Base-by-base conservation (phyloP, 2,797 vertebrate genomes). In the Otolemur crassicaudatus region DNA sequence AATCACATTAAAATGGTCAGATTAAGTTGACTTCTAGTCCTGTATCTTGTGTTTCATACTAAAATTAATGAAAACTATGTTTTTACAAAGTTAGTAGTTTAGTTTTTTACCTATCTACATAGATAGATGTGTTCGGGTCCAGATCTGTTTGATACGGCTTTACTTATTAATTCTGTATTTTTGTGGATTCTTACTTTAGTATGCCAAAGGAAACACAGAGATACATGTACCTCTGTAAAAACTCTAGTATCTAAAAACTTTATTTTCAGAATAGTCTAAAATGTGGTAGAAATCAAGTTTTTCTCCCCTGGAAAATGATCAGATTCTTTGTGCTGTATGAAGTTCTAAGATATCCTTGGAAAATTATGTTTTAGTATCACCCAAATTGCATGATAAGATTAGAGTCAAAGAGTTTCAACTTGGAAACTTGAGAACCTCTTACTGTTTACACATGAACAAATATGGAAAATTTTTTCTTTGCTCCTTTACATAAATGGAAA, bases 161-260 rank as follows among this genome's bases (percentile, higher is more conserved):
- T 87, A 8, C 73, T 95, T 95, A 80, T 96, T 95, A 80, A 61
- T 79, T 58, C 56, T 95, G 40, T 90, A 49, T 86, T 96, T 89
- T 89, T 79, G 29, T 61, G 84, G 63, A 84, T 43, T 80, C 40
- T 89, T 75, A 37, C 27, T 12, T 37, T 84, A 81, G 61, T 72
- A n/a, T 91, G 37, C 34, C 92, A 61, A 79, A 90, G 25, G 91
- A 85, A 7, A 34, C 16, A 43, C 0, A 80, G 83, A 90, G 79
- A 73, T 31, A 85, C n/a, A 61, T 34, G 34, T 94, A 11, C 17
- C 43, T 95, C 87, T 81, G 49, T 83, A 34, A 87, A 95, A 92
- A 70, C 37, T 31, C 86, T 77, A 23, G 92, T 95, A 40, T 43
- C 27, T 92, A 53, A 93, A 93, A 91, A 75, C 46, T 69, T 82